Conservation (phyloP, 1,140 invertebrate genomes). For the Caenorhabditis briggsae region DNA sequence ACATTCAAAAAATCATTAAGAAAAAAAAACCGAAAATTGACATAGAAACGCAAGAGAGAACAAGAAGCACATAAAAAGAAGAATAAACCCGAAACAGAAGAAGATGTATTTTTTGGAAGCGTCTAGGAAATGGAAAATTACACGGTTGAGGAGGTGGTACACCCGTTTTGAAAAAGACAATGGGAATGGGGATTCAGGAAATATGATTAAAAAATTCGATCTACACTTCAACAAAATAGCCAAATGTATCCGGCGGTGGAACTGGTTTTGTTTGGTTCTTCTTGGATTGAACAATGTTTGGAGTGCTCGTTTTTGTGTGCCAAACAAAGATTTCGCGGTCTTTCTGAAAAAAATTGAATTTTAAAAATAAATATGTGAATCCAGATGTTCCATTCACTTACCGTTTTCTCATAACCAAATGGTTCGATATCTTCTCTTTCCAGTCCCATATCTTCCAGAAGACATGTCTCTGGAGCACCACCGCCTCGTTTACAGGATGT, state of each 20-base stretch:
- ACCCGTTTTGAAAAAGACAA: background rate
- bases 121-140: slow-evolving; percentile 4
- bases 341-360: slow-evolving; percentile 43
- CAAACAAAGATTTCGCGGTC: slow-evolving; percentile 59
- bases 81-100: background rate
- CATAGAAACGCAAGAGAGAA: background rate
- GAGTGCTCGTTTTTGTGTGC: slow-evolving; percentile 61
- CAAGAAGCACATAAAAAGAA: background rate
- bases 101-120: slow-evolving; percentile 23
- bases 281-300: slow-evolving; percentile 18
- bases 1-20: background rate
- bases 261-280: slow-evolving; percentile 28
- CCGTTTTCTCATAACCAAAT: slow-evolving; percentile 50
- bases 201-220: background rate
- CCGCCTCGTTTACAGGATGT: slow-evolving; percentile 45
- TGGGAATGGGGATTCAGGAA: background rate
- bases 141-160: background rate
- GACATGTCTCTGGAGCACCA: slow-evolving; percentile 61
- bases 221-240: slow-evolving; percentile 54
- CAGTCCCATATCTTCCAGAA: slow-evolving; percentile 59
- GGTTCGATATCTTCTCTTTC: slow-evolving; percentile 58
- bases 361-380: background rate
- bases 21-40: slow-evolving; percentile 20
- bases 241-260: background rate
- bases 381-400: background rate